phyloP scores from a whole-genome alignment of 2,888 invertebrate species.

The Chrysomela aeneicollis region DNA sequence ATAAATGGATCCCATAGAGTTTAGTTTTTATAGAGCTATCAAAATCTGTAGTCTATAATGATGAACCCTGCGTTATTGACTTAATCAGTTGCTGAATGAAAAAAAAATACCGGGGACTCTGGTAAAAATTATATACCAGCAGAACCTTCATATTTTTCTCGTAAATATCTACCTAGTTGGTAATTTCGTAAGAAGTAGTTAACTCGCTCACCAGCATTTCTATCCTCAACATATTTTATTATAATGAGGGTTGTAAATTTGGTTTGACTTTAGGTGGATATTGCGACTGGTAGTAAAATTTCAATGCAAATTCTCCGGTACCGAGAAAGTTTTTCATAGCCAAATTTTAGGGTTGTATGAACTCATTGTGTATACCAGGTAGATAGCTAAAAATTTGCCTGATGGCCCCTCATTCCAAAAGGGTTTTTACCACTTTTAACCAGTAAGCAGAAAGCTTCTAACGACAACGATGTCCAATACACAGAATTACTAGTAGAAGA shows the following conservation, averaged over 20 bases:
- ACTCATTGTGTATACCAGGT: slow-evolving; percentile 37
- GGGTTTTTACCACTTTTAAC: slow-evolving; percentile 29
- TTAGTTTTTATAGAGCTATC: too few species aligned
- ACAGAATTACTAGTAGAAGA: not conserved
- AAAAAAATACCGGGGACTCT: too few species aligned
- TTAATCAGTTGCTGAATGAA: too few species aligned
- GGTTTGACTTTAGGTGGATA: slow-evolving; percentile 24
- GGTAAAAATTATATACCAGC: too few species aligned
- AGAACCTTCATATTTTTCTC: too few species aligned
- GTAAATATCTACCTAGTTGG: too few species aligned
- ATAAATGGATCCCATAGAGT: too few species aligned
- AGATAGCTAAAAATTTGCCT: slow-evolving; percentile 30
- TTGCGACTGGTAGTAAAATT: slow-evolving; percentile 29
- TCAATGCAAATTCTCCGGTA: slow-evolving; percentile 40
- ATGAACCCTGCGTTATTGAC: too few species aligned
- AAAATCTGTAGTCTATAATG: too few species aligned
- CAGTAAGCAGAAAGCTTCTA: not conserved
- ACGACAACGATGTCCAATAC: not conserved
- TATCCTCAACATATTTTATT: slow-evolving; percentile 7
- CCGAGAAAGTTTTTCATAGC: slow-evolving; percentile 39
- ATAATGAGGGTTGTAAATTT: slow-evolving; percentile 33
- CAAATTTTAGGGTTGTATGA: slow-evolving; percentile 37
- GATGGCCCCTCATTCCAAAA: slow-evolving; percentile 21
- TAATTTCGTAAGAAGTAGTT: too few species aligned
- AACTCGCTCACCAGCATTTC: not conserved